Conservation (phyloP, 2,113 vertebrate species). For the Galeopterus variegatus region DNA sequence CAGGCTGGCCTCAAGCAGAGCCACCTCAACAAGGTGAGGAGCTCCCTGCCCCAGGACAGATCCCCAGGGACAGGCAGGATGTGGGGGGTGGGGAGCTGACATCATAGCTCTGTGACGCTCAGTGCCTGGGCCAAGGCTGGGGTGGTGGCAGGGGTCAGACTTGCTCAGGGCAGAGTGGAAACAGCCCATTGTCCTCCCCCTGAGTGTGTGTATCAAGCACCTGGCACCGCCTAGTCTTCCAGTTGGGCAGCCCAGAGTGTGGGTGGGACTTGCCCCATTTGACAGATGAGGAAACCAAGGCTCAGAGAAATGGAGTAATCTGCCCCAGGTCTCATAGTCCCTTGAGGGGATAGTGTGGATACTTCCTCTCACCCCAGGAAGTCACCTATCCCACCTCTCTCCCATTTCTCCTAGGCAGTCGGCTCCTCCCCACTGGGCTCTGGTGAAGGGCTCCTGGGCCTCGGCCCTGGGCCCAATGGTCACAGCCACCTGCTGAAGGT, state of each 20-base stretch:
- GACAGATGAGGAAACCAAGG: neutral
- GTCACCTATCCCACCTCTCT: neutral
- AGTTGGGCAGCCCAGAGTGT: neutral
- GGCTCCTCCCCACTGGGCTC: conserved; percentile 92
- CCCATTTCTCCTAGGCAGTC: conserved; percentile 88
- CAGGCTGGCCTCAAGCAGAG: conserved; percentile 88
- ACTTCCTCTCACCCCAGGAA: neutral
- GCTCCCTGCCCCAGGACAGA: neutral
- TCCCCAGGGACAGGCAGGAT: neutral
- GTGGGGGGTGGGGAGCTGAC: accelerated
- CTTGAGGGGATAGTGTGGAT: too few relatives aligned
- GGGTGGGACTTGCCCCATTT: neutral
- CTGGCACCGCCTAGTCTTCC: neutral
- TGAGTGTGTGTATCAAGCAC: too few relatives aligned
- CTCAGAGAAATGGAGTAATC: neutral
- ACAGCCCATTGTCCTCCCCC: neutral
- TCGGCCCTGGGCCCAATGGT: conserved; percentile 86
- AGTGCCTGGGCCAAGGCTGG: too few relatives aligned
- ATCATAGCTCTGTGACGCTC: neutral
- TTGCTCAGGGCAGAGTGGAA: neutral
- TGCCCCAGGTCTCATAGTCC: neutral
- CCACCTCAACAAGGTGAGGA: conserved; percentile 93
- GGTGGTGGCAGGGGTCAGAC: neutral
- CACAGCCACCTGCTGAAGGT: conserved; percentile 91
- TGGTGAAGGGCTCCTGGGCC: conserved; percentile 84